Percentiles rank a stretch among this genome's conserved stretches.
These are phyloP conservation scores for Drosophila pseudoananassae DNA, from an alignment of 1,140 invertebrate species.

Conservation along the genomic window DNA sequence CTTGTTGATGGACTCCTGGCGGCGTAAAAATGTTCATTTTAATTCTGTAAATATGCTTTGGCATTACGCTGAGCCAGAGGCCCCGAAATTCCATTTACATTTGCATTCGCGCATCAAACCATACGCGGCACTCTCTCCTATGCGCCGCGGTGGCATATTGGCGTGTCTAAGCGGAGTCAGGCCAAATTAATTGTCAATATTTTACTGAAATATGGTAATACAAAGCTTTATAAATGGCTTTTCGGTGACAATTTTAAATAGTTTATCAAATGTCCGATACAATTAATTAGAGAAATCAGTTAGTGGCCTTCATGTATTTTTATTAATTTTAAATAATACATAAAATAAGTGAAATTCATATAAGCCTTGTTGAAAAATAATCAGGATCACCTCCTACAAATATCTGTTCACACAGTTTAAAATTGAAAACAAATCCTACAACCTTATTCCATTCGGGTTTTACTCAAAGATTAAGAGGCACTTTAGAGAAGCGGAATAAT, in stretches of 20 bases:
- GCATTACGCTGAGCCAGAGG: conserved; percentile 38
- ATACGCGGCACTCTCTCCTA: conserved; percentile 3
- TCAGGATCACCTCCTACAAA: too few relatives aligned
- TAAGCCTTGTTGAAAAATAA: too few relatives aligned
- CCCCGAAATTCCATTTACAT: conserved; percentile 30
- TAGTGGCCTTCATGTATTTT: too few relatives aligned
- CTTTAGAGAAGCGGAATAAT: conserved; percentile 17
- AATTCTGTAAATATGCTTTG: conserved; percentile 44
- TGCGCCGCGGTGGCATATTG: too few relatives aligned
- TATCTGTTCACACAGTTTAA: too few relatives aligned
- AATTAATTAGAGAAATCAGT: too few relatives aligned
- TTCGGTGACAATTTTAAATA: too few relatives aligned
- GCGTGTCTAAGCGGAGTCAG: conserved; percentile 21
- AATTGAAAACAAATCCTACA: background rate
- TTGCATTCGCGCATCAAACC: conserved; percentile 33
- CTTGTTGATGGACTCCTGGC: conserved; percentile 45
- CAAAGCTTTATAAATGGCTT: background rate
- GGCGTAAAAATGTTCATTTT: conserved; percentile 41
- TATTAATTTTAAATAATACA: too few relatives aligned
- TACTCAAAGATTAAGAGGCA: conserved; percentile 31
- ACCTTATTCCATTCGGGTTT: background rate
- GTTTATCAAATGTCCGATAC: too few relatives aligned
- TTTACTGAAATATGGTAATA: background rate
- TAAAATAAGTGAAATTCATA: too few relatives aligned
- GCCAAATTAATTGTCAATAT: conserved; percentile 10